Conservation (phyloP, 2,797 vertebrate genomes). For the Centroberyx gerrardi region DNA sequence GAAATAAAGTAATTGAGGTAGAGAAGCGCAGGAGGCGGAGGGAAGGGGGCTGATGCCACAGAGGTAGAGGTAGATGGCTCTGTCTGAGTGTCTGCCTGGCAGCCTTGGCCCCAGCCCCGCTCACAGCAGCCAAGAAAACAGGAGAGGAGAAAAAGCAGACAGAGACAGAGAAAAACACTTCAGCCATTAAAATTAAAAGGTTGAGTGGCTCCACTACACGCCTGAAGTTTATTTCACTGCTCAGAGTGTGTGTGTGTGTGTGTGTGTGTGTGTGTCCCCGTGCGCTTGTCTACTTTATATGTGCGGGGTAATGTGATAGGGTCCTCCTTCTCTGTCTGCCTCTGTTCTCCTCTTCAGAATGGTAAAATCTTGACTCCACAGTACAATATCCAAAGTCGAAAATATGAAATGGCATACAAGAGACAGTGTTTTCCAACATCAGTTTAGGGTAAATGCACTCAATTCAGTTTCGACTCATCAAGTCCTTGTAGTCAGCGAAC, state of each 20-base stretch:
- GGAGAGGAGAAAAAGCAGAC: constrained; percentile 70
- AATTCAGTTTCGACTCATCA: neutral
- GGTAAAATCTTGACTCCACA: constrained; percentile 10
- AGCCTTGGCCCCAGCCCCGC: constrained; percentile 82
- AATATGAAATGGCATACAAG: too few species aligned
- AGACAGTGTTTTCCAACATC: too few species aligned
- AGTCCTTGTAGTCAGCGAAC: neutral
- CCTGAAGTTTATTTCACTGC: constrained; percentile 75
- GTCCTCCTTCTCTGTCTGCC: constrained; percentile 13
- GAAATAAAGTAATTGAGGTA: constrained; percentile 52
- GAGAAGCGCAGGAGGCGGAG: constrained; percentile 39
- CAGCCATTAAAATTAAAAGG: constrained; percentile 86
- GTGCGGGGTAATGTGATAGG: constrained; percentile 17
- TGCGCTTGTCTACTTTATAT: constrained; percentile 10
- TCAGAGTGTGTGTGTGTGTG: constrained; percentile 53
- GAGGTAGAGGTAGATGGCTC: constrained; percentile 79
- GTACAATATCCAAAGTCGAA: neutral
- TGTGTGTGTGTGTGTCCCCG: neutral
- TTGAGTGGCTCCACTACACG: constrained; percentile 76
- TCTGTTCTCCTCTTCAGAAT: constrained; percentile 23
- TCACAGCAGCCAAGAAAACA: constrained; percentile 84
- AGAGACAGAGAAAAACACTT: constrained; percentile 75
- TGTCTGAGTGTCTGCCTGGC: constrained; percentile 80
- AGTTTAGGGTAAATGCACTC: too few species aligned
- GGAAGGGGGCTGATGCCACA: constrained; percentile 74